These are phyloP conservation scores for Nixonia krombeini DNA, from an alignment of 1,140 invertebrate species.

Conservation along the genomic window DNA sequence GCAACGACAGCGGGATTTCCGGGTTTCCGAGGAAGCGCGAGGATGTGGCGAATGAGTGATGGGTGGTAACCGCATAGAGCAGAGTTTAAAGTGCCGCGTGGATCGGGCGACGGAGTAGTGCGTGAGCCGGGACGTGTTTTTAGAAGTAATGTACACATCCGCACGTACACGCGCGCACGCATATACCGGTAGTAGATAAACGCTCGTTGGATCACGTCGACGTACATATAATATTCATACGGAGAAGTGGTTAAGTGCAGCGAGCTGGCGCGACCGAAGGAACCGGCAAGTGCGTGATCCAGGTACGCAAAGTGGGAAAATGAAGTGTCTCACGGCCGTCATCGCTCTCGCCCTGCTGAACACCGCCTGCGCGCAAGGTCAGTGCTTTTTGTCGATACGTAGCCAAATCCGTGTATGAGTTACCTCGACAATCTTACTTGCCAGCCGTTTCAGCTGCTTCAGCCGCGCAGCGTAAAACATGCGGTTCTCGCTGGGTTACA, in stretches of 20 bases:
- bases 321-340: slow-evolving; percentile 60
- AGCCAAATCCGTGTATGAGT: no score
- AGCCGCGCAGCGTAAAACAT: no score
- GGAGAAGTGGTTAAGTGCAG: slow-evolving; percentile 48
- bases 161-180: slow-evolving; percentile 21
- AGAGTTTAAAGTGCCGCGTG: slow-evolving; percentile 41
- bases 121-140: slow-evolving; percentile 1
- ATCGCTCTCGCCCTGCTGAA: slow-evolving; percentile 58
- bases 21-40: slow-evolving; percentile 14
- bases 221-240: background rate
- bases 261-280: slow-evolving; percentile 50
- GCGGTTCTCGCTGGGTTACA: no score
- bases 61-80: slow-evolving; percentile 16
- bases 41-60: slow-evolving; percentile 46
- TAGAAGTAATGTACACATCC: slow-evolving; percentile 33
- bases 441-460: no score
- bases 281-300: slow-evolving; percentile 36
- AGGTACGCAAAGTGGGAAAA: slow-evolving; percentile 57
- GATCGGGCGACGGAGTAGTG: slow-evolving; percentile 43
- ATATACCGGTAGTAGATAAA: slow-evolving; percentile 4
- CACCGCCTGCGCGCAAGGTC: slow-evolving; percentile 65
- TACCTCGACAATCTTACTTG: no score
- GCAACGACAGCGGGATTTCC: background rate
- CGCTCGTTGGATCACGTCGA: no score
- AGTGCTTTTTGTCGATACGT: slow-evolving; percentile 43